Evolutionary conservation across 2,797 vertebrate species (phyloP), one percentile per base, ranked within the genome.

Genomic region (Paedocypris micromegethes): DNA sequence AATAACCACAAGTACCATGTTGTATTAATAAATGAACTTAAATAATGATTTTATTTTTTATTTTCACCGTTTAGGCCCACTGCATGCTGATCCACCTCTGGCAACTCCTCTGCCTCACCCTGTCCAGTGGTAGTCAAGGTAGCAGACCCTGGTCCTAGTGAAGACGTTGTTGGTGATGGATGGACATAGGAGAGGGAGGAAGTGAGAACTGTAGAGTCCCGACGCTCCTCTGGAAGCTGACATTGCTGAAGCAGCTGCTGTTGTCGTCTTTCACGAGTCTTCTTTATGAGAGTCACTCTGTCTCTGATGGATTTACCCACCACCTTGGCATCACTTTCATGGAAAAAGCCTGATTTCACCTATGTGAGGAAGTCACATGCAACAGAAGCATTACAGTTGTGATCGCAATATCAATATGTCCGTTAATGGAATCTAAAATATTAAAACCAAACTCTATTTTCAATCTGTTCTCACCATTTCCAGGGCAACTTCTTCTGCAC

Each of bases 271-370:
- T 94, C 94, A 39, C 93, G 85, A 0, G 87, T 92, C 82, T 94
- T 95, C 85, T 93, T 93, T 80, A 97, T 92, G 61, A 92, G 80
- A 8, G 86, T 88, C 52, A 98, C 89, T 38, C 94, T 82, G 77
- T 98, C 94, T 72, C 94, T 88, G 76, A 98, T 97, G 74, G 95
- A 97, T 82, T 97, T 98, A 71, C 92, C 91, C 45, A 98, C 94
- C 50, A 95, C 91, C 77, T 98, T 98, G 63, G 93, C 93, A 79
- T 97, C 95, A 9, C 93, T 96, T 84, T 97, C 95, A 64, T 97
- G 93, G 77, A 98, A 97, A 81, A 98, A 97, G 64, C 94, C 94
- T 0, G 94, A 97, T 72, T 93, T 96, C 49, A 98, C 95, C 95
- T 97, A 78, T 3, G 68, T 47, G 42, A 38, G 42, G n/a, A 1